These are phyloP conservation scores for Pluvialis apricaria DNA, from an alignment of 2,113 vertebrate genomes.

Conservation along the genomic window DNA sequence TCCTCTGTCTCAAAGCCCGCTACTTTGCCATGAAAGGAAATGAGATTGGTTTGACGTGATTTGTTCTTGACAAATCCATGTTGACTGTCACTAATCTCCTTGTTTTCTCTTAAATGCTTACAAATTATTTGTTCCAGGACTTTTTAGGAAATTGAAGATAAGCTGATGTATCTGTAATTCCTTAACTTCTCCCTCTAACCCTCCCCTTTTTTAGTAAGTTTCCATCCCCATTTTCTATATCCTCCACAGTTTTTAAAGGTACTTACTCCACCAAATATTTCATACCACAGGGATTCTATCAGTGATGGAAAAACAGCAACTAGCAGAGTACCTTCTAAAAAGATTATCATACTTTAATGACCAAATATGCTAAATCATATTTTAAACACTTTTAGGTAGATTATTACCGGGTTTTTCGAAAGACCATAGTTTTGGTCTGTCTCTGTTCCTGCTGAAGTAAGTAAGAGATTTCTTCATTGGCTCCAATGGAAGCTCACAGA, in stretches of 20 bases:
- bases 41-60: not conserved
- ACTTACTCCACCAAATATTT: not conserved
- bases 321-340: not conserved
- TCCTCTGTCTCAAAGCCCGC: not conserved
- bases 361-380: not conserved
- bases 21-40: not conserved
- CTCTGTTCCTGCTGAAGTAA: not conserved
- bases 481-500: not conserved
- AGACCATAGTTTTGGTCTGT: not conserved
- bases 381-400: not conserved
- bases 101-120: not conserved
- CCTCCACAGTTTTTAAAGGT: not conserved
- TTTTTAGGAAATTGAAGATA: not conserved
- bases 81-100: not conserved
- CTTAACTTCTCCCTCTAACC: not conserved
- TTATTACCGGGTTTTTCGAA: not conserved
- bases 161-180: not conserved
- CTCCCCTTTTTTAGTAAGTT: not conserved
- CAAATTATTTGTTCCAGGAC: not conserved
- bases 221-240: not conserved
- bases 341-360: not conserved
- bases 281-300: not conserved
- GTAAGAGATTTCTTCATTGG: not conserved
- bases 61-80: conserved; percentile 11
- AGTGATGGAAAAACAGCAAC: not conserved